Evolutionary conservation across 2,888 invertebrate species (phyloP).

Genomic region (Pogonocherus hispidulus): DNA sequence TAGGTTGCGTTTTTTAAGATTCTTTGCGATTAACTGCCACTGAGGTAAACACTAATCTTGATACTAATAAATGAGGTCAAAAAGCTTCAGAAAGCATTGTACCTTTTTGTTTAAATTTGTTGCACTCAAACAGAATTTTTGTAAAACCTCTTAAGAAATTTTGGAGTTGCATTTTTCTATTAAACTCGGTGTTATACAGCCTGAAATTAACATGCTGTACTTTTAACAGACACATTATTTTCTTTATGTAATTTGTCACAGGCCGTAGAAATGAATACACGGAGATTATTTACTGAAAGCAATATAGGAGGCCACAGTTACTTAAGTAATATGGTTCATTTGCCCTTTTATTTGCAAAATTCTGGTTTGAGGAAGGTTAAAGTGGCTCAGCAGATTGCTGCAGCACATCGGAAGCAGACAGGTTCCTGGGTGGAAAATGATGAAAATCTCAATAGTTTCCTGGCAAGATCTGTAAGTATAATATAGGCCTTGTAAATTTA

Average conservation of each 20-base stretch:
- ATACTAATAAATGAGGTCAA: not conserved
- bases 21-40: too few relatives aligned
- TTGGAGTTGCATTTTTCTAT: too few relatives aligned
- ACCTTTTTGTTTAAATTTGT: too few relatives aligned
- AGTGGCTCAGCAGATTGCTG: constrained; percentile 85
- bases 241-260: constrained; percentile 61
- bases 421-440: constrained; percentile 71
- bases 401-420: constrained; percentile 69
- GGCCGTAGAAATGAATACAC: constrained; percentile 92
- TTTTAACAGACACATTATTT: not conserved
- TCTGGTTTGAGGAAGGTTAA: constrained; percentile 93
- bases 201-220: not conserved
- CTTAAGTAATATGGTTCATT: constrained; percentile 94
- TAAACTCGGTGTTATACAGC: not conserved
- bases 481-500: not conserved
- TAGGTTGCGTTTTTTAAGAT: too few relatives aligned
- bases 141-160: too few relatives aligned
- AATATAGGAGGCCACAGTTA: constrained; percentile 97
- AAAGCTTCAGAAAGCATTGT: too few relatives aligned
- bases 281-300: constrained; percentile 89
- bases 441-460: constrained; percentile 69
- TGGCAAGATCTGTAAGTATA: constrained; percentile 69
- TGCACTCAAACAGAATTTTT: too few relatives aligned
- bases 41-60: not conserved
- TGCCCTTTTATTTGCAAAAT: constrained; percentile 98